phyloP scores from a whole-genome alignment of 2,797 vertebrate genomes.

The Myotis pilosus region DNA sequence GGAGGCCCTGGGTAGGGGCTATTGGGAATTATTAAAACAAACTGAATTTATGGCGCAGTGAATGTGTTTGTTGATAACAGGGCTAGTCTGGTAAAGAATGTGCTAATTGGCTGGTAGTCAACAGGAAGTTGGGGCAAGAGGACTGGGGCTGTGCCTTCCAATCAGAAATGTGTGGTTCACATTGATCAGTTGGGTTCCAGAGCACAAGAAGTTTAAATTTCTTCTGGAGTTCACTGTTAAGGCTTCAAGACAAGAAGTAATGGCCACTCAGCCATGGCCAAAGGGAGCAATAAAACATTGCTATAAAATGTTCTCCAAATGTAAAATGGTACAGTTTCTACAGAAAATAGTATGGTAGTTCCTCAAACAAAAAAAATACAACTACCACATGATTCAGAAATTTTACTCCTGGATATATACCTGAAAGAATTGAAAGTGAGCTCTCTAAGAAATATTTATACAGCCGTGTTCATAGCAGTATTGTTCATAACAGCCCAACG shows the following conservation, averaged over 20 bases:
- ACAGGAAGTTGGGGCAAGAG: constrained; percentile 22
- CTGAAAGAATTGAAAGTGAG: not conserved
- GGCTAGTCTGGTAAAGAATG: constrained; percentile 20
- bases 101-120: not conserved
- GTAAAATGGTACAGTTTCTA: not conserved
- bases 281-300: not conserved
- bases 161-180: not conserved
- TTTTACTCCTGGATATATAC: not conserved
- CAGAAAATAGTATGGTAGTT: not conserved
- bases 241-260: not conserved
- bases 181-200: not conserved
- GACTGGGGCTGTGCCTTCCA: not conserved
- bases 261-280: not conserved
- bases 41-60: not conserved
- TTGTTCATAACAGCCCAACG: not conserved
- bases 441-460: not conserved
- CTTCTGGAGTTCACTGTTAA: not conserved
- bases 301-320: not conserved
- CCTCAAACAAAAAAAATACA: not conserved
- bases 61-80: constrained; percentile 20
- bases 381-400: not conserved
- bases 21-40: constrained; percentile 46
- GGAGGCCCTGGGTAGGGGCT: not conserved
- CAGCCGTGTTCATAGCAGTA: not conserved
- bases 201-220: not conserved